Evolutionary conservation across 64 coral and sea anemone species (phyloP), one percentile per base, ranked within the genome.

Genomic region (Dendronephthya gigantea): DNA sequence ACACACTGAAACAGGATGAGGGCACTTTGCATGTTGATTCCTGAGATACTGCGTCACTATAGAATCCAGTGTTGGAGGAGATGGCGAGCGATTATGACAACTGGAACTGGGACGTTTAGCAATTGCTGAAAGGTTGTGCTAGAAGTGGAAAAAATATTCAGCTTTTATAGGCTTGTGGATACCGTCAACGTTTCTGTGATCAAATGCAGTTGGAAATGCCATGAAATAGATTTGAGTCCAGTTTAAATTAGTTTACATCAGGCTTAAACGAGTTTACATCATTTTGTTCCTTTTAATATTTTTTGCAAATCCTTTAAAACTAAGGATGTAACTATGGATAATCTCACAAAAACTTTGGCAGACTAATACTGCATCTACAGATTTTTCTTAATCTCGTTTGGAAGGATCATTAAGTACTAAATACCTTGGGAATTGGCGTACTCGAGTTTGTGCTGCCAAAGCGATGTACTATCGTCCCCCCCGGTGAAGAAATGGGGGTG

Each of bases 41-140:
- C 94, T 92, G 8, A 97, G 87, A 91, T 93, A 97, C 72, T 91
- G 94, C 84, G 90, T 91, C 14, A 93, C 94, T 39, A 97, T 97
- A 17, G 88, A 82, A 68, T 97, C 94, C 66, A 97, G 58, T 2
- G 94, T 97, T 23, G 91, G 92, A 14, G 94, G 94, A 23, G 94
- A 83, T 2, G 92, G 90, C 29, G 92, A 68, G 32, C 82, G 87
- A 33, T 82, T 39, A 8, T 52, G 68, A 40, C 90, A 62, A 62
- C 55, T 62, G 10, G 55, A 62, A 62, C 55, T 19, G 41, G 41
- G 41, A 45, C 41, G 41, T 45, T 45, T 45, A 45, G 41, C 41
- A 19, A n/a, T 62, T n/a, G 55, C 25, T 62, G 16, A 62, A 62
- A 62, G 7, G 16, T 62, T 62, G 19, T 62, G 55, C 55, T 62